Base-by-base conservation (phyloP, 2,888 invertebrate genomes). In the Sycophila texana region DNA sequence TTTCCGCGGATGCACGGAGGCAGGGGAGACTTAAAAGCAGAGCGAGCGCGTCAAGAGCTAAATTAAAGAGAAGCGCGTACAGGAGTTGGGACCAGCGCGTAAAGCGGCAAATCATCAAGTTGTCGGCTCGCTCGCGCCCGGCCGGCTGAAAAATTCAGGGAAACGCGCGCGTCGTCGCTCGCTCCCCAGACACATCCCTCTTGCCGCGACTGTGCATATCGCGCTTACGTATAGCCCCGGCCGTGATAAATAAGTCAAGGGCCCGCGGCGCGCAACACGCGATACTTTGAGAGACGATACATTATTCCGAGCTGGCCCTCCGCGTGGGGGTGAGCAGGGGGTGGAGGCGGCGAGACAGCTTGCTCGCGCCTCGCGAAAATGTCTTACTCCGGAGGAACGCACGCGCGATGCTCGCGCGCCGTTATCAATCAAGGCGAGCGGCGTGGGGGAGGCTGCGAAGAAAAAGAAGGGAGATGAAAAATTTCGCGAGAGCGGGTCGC, bases 401-500 rank as follows among this genome's bases (percentile, higher is more conserved):
- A 13, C 3, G 26, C 12, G 72, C 39, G 30, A 63, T n/a, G 39
- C 39, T 18, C 18, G 47, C 47, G 57, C 39, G 18, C 57, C 53
- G 53, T 58, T 75, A 71, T 79, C 74, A 75, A 79, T 79, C 65
- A 66, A 78, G 57, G 55, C 20, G 22, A 22, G 22, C 26, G 20
- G 63, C 14, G 61, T 10, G 61, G 18, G 63, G 13, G 18, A 47
- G 13, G 81, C 22, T 0, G 30, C 20, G 39, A 10, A 61, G 10
- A 51, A 61, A 72, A 61, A 67, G 67, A 77, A 51, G 81, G 79
- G 82, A 84, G 84, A 84, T 87, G 86, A 86, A 87, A 87, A 87
- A 87, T 88, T 86, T 84, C 81, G 82, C 82, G 76, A 82, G 82
- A 39, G 39, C 39, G 81, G 81, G 82, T 39, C 79, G 83, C 87